Base-by-base conservation (phyloP, 1,140 invertebrate species). In the Carposina sasakii region DNA sequence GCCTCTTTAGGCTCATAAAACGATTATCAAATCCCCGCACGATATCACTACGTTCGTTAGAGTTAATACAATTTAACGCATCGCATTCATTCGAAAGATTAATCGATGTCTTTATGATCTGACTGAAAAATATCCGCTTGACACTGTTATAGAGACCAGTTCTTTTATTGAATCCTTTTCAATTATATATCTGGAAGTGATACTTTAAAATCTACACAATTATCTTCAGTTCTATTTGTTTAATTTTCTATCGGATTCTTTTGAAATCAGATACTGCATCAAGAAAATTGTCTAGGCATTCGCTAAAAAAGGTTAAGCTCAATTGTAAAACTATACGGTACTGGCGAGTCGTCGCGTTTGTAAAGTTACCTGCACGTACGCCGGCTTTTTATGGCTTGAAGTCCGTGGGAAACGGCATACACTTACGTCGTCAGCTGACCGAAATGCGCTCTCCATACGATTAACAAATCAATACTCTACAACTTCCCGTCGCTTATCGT, bases 391-490 rank as follows among this genome's bases (percentile, higher is more conserved):
- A 79, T 79, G 73, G 46, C 63, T 70, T 71, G 74, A 82, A 75
- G 83, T 85, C 84, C 84, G 81, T 85, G 81, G 84, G 81, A 85
- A 85, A 73, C 70, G 69, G 71, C 81, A 76, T 76, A 75, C 65
- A 71, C 71, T 76, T 75, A 75, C 64, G 50, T 51, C 73, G 69
- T 73, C 79, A 83, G 78, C 78, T 83, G 78, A 76, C 76, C 78
- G 71, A 86, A 82, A 82, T 86, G 81, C 77, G 79, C 69, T 79
- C 79, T 76, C 83, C 76, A 81, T 85, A 84, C 77, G 78, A 85
- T 84, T 84, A 85, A 83, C 83, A 85, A 85, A 86, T 85, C 82
- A 78, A 85, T 83, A 82, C 69, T 47, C 61, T 70, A 71, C 68
- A 58, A 63, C 62, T 16, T 2, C 9, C 12, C 6, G 22, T 21